These are phyloP conservation scores for Stictonetta naevosa DNA, from an alignment of 2,113 vertebrate species.

Conservation along the genomic window DNA sequence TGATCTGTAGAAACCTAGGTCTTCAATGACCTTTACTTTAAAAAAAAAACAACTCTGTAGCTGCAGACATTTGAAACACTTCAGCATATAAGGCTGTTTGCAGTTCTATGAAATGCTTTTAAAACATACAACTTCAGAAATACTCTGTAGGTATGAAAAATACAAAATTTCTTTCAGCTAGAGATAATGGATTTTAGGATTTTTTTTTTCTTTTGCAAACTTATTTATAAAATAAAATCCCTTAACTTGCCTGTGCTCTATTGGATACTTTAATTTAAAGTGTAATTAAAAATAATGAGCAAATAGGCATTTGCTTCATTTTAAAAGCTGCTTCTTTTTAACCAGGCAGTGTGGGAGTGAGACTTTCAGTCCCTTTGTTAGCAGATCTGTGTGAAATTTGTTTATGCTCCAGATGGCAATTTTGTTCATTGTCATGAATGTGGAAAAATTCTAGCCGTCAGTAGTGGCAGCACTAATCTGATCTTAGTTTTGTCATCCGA, in stretches of 20 bases:
- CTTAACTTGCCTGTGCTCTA: not conserved
- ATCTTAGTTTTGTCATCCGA: not conserved
- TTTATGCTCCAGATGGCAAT: not conserved
- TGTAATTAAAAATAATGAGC: not conserved
- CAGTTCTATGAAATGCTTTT: not conserved
- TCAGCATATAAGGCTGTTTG: not conserved
- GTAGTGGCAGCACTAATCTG: not conserved
- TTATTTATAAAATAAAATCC: not conserved
- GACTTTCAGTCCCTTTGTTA: not conserved
- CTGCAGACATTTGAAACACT: not conserved
- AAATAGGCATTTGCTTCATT: not conserved
- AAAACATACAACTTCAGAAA: not conserved
- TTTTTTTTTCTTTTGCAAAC: not conserved
- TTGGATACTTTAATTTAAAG: not conserved
- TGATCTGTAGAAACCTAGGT: not conserved
- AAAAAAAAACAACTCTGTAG: not conserved
- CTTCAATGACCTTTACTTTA: not conserved
- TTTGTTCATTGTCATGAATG: not conserved
- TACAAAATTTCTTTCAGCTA: not conserved
- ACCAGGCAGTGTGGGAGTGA: not conserved
- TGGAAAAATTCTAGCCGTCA: not conserved
- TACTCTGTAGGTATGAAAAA: not conserved
- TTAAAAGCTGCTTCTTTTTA: not conserved
- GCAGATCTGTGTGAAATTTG: not conserved
- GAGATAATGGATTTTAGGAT: not conserved